Evolutionary conservation across 64 coral and sea anemone genomes (phyloP), one percentile per base, ranked within the genome.

Genomic region (Actinia tenebrosa): DNA sequence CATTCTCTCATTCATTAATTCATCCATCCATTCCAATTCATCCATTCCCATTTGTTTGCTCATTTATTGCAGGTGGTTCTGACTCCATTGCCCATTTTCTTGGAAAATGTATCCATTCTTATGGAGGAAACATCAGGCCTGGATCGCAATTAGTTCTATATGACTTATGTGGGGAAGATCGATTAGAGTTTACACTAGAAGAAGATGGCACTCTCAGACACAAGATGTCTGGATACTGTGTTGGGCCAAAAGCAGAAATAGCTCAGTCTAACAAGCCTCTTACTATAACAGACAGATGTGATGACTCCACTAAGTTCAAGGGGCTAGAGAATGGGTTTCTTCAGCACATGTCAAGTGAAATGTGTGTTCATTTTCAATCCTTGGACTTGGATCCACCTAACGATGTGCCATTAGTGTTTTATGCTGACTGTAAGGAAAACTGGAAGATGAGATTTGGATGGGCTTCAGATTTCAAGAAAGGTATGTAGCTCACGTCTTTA

Each of bases 291-390:
- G 53, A 54, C 9, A 61, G 56, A 15, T 92, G 91, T 61, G 86
- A 88, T 89, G 81, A 85, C 44, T 92, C 86, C 47, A 83, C 80
- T 44, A 84, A 69, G n/a, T 92, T 92, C 58, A 69, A 84, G 53
- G 91, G 86, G 7, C 23, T 92, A 9, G 86, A 84, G 16, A 92
- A 92, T 79, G 87, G 91, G 18, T 88, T 92, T 56, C 63, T 92
- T 7, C 91, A 92, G 71, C 91, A 92, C 60, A 56, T 92, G 20
- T 88, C 87, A 20, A 92, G 80, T 69, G 71, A 89, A 43, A 92
- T 92, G 91, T 92, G 91, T 85, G 43, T 92, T 20, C 86, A 89
- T n/a, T 92, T 84, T 63, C 50, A 92, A n/a, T 84, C 91, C 6
- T 10, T 44, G 42, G 86, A 92, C 37, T 13, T 58, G 44, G 20